phyloP scores from a whole-genome alignment of 2,888 invertebrate species.

The Peribatodes rhomboidaria region DNA sequence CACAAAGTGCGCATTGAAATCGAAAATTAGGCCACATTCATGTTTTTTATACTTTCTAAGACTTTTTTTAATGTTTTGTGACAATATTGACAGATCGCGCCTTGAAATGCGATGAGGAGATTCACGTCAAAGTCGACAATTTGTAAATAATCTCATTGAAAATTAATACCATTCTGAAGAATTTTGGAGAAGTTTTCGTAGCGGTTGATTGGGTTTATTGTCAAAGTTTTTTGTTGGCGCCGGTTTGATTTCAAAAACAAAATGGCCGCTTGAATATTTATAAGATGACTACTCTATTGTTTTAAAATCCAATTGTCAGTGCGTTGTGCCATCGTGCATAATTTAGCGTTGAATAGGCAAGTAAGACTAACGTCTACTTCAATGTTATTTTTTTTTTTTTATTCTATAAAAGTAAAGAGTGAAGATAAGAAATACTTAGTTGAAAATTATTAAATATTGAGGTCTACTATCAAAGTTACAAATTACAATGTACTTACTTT shows the following conservation, averaged over 20 bases:
- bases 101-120: slow-evolving; percentile 55
- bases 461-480: no score
- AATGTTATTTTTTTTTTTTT: neutral
- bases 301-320: slow-evolving; percentile 44
- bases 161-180: slow-evolving; percentile 77
- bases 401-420: no score
- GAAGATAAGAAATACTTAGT: neutral
- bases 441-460: neutral
- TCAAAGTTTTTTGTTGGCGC: slow-evolving; percentile 71
- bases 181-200: slow-evolving; percentile 54
- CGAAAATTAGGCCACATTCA: slow-evolving; percentile 85
- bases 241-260: slow-evolving; percentile 70
- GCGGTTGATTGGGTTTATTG: slow-evolving; percentile 80
- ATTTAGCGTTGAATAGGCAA: slow-evolving; percentile 47
- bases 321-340: slow-evolving; percentile 45
- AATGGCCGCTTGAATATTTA: slow-evolving; percentile 63
- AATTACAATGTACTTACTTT: no score
- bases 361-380: slow-evolving; percentile 6
- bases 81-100: slow-evolving; percentile 84
- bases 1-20: slow-evolving; percentile 81
- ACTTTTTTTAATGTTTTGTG: slow-evolving; percentile 75
- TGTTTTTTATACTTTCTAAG: slow-evolving; percentile 55
- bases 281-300: slow-evolving; percentile 45
- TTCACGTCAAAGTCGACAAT: slow-evolving; percentile 70
- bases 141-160: slow-evolving; percentile 85